Conservation (phyloP, 2,797 vertebrate species). For the Capromys pilorides region DNA sequence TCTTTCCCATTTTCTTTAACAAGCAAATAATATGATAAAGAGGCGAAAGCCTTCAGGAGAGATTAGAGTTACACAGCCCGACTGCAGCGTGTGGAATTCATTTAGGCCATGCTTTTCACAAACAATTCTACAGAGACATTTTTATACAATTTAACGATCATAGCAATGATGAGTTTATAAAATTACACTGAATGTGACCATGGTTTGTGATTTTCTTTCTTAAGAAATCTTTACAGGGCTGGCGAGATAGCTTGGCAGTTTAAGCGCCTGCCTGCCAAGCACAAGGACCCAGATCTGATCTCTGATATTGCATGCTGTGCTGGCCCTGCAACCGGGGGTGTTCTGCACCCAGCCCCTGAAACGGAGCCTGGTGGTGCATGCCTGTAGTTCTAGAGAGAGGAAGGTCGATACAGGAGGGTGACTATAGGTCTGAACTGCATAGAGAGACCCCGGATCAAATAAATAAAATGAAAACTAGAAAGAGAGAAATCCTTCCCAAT, state of each 20-base stretch:
- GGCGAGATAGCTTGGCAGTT: no score
- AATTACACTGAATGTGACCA: background rate
- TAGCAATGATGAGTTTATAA: background rate
- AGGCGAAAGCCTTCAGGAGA: background rate
- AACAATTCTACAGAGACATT: background rate
- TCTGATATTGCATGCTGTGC: no score
- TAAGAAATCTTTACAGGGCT: background rate
- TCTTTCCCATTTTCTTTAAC: background rate
- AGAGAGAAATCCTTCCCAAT: background rate
- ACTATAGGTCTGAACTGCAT: no score
- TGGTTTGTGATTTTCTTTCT: background rate
- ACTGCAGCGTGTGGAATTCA: background rate
- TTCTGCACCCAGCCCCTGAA: no score
- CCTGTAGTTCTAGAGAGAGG: no score
- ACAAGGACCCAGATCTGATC: no score
- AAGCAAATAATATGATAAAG: background rate
- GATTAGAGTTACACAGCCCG: background rate
- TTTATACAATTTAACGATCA: background rate
- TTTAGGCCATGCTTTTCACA: background rate
- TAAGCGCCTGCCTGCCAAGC: no score
- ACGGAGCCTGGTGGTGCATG: no score
- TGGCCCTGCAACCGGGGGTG: no score
- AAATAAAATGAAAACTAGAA: no score
- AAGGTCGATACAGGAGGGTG: no score
- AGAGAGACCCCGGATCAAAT: no score